phyloP scores from a whole-genome alignment of 2,888 invertebrate species.

The Loripinus fragilis region DNA sequence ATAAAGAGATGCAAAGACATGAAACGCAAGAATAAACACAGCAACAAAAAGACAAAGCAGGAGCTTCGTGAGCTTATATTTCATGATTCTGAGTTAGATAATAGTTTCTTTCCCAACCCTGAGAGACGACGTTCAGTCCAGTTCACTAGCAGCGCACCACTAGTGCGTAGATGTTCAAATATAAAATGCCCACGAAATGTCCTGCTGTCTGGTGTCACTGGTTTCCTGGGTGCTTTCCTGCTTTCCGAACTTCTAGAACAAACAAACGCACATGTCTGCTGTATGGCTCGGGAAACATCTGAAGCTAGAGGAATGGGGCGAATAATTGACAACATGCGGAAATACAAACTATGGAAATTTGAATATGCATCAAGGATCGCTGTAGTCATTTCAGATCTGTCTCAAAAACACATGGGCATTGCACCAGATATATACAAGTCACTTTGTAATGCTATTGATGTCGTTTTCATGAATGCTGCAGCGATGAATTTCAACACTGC shows the following conservation, averaged over 20 bases:
- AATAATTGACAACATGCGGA: conserved; percentile 68
- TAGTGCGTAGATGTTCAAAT: conserved; percentile 36
- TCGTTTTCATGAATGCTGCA: conserved; percentile 70
- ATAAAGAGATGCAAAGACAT: conserved; percentile 59
- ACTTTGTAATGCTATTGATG: conserved; percentile 63
- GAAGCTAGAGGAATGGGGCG: conserved; percentile 64
- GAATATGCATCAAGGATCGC: conserved; percentile 63
- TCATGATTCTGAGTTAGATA: conserved; percentile 59
- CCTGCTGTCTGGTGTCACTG: conserved; percentile 69
- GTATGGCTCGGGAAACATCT: conserved; percentile 70
- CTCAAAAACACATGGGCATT: conserved; percentile 65
- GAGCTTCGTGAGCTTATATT: conserved; percentile 60
- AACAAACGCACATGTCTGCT: conserved; percentile 64
- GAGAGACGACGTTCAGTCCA: conserved; percentile 56
- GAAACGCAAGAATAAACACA: conserved; percentile 36
- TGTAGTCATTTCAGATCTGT: conserved; percentile 68
- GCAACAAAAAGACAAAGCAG: conserved; percentile 31
- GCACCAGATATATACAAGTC: conserved; percentile 65
- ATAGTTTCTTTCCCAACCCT: conserved; percentile 36
- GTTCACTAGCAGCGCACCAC: conserved; percentile 40
- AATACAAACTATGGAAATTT: conserved; percentile 67
- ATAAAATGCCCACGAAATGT: conserved; percentile 60
- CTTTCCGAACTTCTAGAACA: conserved; percentile 66
- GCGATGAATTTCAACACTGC: conserved; percentile 70
- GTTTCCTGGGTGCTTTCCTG: conserved; percentile 70